phyloP scores from a whole-genome alignment of 2,888 invertebrate species.

The Chymomyza amoena region DNA sequence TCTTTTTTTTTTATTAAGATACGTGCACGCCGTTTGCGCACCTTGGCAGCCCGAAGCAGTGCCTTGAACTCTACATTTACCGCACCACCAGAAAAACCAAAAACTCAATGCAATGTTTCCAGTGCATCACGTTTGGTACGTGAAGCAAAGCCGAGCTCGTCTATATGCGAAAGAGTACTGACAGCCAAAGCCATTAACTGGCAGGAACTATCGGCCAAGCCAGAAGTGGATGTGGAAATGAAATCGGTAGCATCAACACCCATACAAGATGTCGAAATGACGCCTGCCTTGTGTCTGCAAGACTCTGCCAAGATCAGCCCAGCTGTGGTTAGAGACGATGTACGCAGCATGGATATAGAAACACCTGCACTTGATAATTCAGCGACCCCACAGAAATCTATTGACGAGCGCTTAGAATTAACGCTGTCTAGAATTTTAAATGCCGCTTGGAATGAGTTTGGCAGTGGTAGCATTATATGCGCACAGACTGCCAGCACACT shows the following conservation, averaged over 20 bases:
- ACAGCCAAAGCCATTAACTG: not conserved
- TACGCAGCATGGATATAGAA: not conserved
- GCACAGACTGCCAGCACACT: slow-evolving; percentile 81
- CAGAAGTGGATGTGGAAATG: slow-evolving; percentile 74
- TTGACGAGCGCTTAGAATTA: slow-evolving; percentile 79
- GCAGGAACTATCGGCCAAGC: not conserved
- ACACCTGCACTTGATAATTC: not conserved
- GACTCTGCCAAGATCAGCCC: slow-evolving; percentile 81
- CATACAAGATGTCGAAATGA: slow-evolving; percentile 79
- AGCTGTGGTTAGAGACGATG: slow-evolving; percentile 6
- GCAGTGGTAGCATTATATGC: slow-evolving; percentile 81
- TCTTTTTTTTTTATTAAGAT: slow-evolving; percentile 75
- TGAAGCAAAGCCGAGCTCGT: slow-evolving; percentile 25
- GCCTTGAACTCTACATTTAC: slow-evolving; percentile 16
- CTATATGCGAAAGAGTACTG: not conserved
- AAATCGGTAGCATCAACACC: slow-evolving; percentile 62
- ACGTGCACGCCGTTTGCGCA: slow-evolving; percentile 75
- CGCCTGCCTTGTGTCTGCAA: slow-evolving; percentile 57
- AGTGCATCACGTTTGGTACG: slow-evolving; percentile 75
- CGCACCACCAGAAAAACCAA: slow-evolving; percentile 2
- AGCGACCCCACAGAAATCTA: slow-evolving; percentile 25
- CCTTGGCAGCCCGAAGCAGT: slow-evolving; percentile 66
- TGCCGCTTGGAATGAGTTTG: slow-evolving; percentile 85
- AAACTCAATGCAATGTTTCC: slow-evolving; percentile 60
- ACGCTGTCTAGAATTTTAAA: slow-evolving; percentile 85